Evolutionary conservation across 2,888 invertebrate species (phyloP).

Genomic region (Periphyllus acericola): DNA sequence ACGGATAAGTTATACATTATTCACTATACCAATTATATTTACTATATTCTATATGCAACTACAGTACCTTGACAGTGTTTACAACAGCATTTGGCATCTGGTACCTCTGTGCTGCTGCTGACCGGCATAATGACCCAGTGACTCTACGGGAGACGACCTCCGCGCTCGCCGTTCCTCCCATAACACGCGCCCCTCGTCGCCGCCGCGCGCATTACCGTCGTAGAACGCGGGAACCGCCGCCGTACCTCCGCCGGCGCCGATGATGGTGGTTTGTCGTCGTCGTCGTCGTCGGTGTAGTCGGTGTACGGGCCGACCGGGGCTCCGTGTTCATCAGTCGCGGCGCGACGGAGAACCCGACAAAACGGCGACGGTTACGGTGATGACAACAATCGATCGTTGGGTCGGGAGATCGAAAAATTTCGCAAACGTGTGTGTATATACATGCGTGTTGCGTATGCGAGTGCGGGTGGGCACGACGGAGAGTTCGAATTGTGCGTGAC

Average conservation of each 20-base stretch:
- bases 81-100: constrained; percentile 62
- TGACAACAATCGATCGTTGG: background rate
- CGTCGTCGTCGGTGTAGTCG: background rate
- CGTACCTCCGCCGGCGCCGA: constrained; percentile 7
- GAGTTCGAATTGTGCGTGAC: too few relatives aligned
- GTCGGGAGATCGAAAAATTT: too few relatives aligned
- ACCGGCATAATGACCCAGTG: constrained; percentile 61
- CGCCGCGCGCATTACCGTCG: constrained; percentile 41
- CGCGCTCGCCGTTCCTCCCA: constrained; percentile 59
- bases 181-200: constrained; percentile 51
- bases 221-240: constrained; percentile 5
- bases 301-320: background rate
- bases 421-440: too few relatives aligned
- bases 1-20: too few relatives aligned
- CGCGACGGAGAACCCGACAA: background rate
- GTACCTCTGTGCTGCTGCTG: constrained; percentile 62
- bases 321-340: background rate
- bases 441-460: too few relatives aligned
- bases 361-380: background rate
- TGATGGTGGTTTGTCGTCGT: background rate
- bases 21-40: too few relatives aligned
- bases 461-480: too few relatives aligned
- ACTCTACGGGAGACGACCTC: constrained; percentile 62
- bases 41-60: background rate
- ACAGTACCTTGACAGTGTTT: constrained; percentile 60